Base-by-base conservation (phyloP, 2,797 vertebrate species). In the Peromyscus eremicus region DNA sequence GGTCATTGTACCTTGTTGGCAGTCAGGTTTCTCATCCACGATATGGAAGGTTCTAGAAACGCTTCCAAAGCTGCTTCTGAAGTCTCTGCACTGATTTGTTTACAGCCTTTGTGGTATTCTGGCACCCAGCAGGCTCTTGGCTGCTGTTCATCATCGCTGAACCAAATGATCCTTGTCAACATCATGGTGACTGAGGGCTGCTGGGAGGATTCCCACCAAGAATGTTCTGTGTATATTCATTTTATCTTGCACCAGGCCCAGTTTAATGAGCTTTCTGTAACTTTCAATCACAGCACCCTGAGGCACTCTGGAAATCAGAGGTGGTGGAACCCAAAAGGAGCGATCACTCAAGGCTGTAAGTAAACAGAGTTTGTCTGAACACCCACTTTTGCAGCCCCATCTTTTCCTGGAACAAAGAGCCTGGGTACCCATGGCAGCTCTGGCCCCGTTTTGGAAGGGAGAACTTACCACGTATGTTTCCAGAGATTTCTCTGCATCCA, bases 201-300 rank as follows among this genome's bases (percentile, higher is more conserved):
- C 2, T 34, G 62, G 75, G 37, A n/a, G 64, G 64, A 52, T 46
- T 66, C 84, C 70, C 21, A 40, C 1, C 34, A 60, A 81, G 71
- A 43, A 6, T 14, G 46, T 23, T 62, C 68, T 37, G n/a, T 85
- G 9, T 43, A n/a, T 55, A 66, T 71, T 73, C 81, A 66, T 88
- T 62, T 71, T 88, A 62, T 83, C 46, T 87, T 52, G 52, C 40
- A 34, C 84, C 46, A 46, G 88, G 43, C 81, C 73, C 64, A 64
- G 11, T 71, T 89, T 70, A 73, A n/a, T 66, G 91, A 90, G 37
- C 60, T 85, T 94, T 84, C 94, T 91, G 29, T 76, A 46, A 77
- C 85, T 92, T 92, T 55, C 37, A 40, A 6, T 86, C 75, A 13
- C 37, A 73, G 55, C 3, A 64, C 52, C 92, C 73, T 12, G 27